phyloP scores from a whole-genome alignment of 2,113 vertebrate species.

The Bujurquina vittata region DNA sequence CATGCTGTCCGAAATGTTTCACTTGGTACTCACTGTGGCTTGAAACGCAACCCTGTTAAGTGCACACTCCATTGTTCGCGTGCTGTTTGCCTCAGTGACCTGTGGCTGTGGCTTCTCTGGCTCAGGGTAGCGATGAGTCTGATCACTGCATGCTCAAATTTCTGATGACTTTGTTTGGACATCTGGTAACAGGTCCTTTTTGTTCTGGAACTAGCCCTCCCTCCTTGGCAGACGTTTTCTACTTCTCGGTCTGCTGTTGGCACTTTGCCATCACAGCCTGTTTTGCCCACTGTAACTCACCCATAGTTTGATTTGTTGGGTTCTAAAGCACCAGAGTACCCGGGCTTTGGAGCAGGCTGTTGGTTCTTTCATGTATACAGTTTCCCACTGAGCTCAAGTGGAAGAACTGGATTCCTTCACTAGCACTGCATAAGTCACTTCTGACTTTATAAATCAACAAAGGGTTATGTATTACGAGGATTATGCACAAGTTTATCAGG shows the following conservation, averaged over 20 bases:
- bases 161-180: constrained; percentile 3
- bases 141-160: constrained; percentile 17
- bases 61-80: constrained; percentile 13
- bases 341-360: background rate
- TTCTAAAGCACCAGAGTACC: background rate
- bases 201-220: constrained; percentile 5
- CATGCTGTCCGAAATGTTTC: background rate
- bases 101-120: constrained; percentile 19
- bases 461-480: background rate
- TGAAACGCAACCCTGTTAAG: constrained; percentile 25
- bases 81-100: constrained; percentile 17
- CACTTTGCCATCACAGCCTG: background rate
- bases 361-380: background rate
- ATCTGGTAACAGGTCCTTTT: background rate
- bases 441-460: constrained; percentile 6
- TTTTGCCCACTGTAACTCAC: background rate
- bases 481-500: background rate
- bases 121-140: background rate
- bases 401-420: constrained; percentile 59
- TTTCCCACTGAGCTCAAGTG: constrained; percentile 41
- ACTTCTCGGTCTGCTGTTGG: background rate
- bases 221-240: background rate
- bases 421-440: background rate
- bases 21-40: background rate
- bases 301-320: background rate